These are phyloP conservation scores for Mystacornis crossleyi DNA, from an alignment of 2,113 vertebrate genomes.

Conservation along the genomic window DNA sequence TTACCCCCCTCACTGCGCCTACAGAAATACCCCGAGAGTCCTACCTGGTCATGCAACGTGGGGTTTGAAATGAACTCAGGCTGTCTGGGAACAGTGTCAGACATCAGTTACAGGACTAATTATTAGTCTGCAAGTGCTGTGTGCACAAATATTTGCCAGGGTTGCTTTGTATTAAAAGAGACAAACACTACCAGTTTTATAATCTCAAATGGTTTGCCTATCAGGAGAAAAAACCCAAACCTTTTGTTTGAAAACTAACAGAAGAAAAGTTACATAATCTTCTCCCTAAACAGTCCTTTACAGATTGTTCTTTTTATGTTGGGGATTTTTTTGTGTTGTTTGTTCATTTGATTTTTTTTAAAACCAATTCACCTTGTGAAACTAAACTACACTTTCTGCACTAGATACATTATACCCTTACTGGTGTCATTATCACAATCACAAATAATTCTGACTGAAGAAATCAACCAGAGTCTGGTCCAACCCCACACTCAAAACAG, in stretches of 20 bases:
- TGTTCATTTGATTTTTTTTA: background rate
- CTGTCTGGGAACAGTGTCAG: background rate
- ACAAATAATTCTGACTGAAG: background rate
- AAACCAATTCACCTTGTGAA: background rate
- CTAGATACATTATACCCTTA: background rate
- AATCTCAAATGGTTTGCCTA: background rate
- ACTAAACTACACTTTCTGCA: background rate
- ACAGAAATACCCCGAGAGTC: background rate
- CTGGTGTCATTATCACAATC: background rate
- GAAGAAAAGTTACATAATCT: background rate
- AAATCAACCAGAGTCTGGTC: background rate
- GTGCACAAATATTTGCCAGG: background rate
- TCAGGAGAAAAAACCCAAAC: background rate
- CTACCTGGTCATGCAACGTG: accelerated
- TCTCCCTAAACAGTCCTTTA: background rate
- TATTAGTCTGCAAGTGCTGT: background rate
- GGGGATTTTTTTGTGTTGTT: accelerated
- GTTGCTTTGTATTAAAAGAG: background rate
- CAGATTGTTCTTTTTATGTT: background rate
- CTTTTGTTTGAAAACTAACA: background rate
- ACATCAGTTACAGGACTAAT: background rate
- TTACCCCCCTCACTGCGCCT: background rate
- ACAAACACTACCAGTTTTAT: background rate
- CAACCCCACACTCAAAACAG: background rate
- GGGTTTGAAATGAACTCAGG: background rate